phyloP scores from a whole-genome alignment of 64 coral and sea anemone genomes.

The Pocillopora verrucosa region DNA sequence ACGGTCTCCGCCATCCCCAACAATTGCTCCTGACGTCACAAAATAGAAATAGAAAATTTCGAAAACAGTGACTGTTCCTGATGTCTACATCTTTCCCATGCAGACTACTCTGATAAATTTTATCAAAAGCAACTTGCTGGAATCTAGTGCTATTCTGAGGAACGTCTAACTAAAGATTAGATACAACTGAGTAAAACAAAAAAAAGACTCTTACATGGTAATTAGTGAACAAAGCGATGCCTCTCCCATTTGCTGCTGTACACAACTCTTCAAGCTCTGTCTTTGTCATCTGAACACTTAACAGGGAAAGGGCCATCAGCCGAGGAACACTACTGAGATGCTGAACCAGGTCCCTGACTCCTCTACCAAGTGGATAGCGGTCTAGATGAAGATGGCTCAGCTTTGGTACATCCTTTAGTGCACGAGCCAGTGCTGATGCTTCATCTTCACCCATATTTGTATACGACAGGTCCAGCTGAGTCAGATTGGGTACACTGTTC shows the following conservation, averaged over 20 bases:
- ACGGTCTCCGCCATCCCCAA: too few species aligned
- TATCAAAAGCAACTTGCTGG: too few species aligned
- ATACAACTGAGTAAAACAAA: too few species aligned
- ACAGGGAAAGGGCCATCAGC: not conserved
- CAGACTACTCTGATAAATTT: too few species aligned
- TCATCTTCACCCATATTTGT: too few species aligned
- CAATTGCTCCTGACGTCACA: too few species aligned
- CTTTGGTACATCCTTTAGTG: not conserved
- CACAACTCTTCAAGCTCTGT: not conserved
- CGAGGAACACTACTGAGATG: not conserved
- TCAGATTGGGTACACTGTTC: not conserved
- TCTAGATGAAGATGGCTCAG: not conserved
- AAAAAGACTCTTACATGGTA: slow-evolving; percentile 5
- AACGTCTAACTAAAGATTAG: too few species aligned
- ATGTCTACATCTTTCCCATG: too few species aligned
- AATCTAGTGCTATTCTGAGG: too few species aligned
- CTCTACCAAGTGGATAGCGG: not conserved
- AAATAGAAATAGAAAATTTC: too few species aligned
- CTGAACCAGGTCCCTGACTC: not conserved
- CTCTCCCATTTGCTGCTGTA: not conserved
- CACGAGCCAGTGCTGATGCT: too few species aligned
- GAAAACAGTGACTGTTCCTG: too few species aligned
- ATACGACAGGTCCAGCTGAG: not conserved
- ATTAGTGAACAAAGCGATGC: not conserved
- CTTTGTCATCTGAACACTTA: not conserved